phyloP scores from a whole-genome alignment of 2,888 invertebrate species.

The Choreutis nemorana region DNA sequence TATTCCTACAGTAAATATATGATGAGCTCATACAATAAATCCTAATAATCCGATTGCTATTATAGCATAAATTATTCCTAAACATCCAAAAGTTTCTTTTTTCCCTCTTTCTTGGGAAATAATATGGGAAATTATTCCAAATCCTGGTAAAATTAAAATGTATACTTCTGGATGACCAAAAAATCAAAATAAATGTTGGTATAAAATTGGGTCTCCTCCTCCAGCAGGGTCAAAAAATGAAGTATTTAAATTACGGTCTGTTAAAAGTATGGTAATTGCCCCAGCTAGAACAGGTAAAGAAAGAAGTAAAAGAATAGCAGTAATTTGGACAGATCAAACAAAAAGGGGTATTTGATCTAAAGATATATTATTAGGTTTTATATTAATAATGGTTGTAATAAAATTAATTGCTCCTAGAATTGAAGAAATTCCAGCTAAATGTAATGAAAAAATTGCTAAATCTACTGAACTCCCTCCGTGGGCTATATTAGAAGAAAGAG shows the following conservation, averaged over 20 bases:
- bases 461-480: slow-evolving; percentile 76
- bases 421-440: slow-evolving; percentile 76
- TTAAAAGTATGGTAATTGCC: slow-evolving; percentile 81
- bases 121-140: slow-evolving; percentile 83
- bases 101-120: slow-evolving; percentile 78
- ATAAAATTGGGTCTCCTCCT: slow-evolving; percentile 82
- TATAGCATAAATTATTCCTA: slow-evolving; percentile 88
- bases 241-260: slow-evolving; percentile 82
- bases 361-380: slow-evolving; percentile 67
- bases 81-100: slow-evolving; percentile 74
- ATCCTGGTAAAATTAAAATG: slow-evolving; percentile 85
- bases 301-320: slow-evolving; percentile 64
- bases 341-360: slow-evolving; percentile 76
- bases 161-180: slow-evolving; percentile 90
- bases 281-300: slow-evolving; percentile 80
- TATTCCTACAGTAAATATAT: slow-evolving; percentile 86
- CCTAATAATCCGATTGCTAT: slow-evolving; percentile 81
- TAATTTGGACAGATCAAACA: slow-evolving; percentile 73
- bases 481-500: slow-evolving; percentile 68
- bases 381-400: slow-evolving; percentile 79
- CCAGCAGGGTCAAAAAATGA: slow-evolving; percentile 83
- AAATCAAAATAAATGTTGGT: slow-evolving; percentile 88
- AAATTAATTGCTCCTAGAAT: slow-evolving; percentile 84
- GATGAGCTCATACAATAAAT: slow-evolving; percentile 86
- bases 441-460: slow-evolving; percentile 78